phyloP scores from a whole-genome alignment of 2,113 vertebrate species.

The Nerophis lumbriciformis region DNA sequence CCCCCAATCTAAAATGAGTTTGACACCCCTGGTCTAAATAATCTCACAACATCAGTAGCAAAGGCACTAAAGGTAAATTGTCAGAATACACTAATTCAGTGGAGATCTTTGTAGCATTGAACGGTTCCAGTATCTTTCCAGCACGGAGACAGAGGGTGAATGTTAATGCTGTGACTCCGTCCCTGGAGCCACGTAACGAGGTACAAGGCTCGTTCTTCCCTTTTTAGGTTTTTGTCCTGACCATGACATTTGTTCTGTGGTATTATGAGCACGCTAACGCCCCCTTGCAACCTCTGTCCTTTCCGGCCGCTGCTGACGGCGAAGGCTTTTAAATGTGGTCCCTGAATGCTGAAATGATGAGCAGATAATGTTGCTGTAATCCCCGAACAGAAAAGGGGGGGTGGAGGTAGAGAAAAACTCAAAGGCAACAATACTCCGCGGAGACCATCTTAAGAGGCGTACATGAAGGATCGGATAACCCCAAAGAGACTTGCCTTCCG shows the following conservation, averaged over 20 bases:
- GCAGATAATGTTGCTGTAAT: slow-evolving; percentile 19
- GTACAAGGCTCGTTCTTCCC: slow-evolving; percentile 16
- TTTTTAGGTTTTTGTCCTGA: slow-evolving; percentile 16
- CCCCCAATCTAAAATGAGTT: too few species aligned
- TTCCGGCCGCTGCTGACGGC: neutral
- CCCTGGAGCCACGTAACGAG: slow-evolving; percentile 20
- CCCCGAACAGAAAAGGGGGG: slow-evolving; percentile 13
- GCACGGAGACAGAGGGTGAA: slow-evolving; percentile 5
- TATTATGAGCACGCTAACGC: slow-evolving; percentile 14
- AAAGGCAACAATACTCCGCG: neutral
- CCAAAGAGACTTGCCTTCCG: slow-evolving; percentile 21
- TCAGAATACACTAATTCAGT: neutral
- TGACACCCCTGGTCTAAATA: too few species aligned
- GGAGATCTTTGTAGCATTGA: neutral
- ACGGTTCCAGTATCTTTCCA: neutral
- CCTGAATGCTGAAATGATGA: slow-evolving; percentile 18
- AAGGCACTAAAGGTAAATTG: too few species aligned
- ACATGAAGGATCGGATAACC: slow-evolving; percentile 9
- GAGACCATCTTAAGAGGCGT: slow-evolving; percentile 15
- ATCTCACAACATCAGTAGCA: too few species aligned
- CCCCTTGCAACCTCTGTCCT: slow-evolving; percentile 15
- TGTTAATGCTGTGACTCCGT: slow-evolving; percentile 20
- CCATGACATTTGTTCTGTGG: slow-evolving; percentile 16
- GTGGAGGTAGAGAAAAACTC: neutral
- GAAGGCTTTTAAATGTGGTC: slow-evolving; percentile 16